phyloP scores from a whole-genome alignment of 2,797 vertebrate genomes.

The Notolepis coatsorum region DNA sequence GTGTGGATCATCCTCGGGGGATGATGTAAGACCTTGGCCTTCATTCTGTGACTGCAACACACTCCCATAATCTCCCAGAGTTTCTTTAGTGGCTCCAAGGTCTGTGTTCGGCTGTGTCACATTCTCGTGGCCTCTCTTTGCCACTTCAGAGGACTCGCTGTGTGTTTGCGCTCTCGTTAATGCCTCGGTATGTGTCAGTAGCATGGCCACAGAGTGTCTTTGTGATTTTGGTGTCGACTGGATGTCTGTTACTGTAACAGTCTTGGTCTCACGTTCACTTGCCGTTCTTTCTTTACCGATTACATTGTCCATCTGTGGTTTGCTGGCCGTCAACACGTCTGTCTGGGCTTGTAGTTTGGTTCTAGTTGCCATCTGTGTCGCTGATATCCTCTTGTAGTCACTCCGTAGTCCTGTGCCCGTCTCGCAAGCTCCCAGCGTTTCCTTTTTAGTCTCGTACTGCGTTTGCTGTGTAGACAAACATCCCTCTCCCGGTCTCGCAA shows the following conservation, averaged over 20 bases:
- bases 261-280: conserved; percentile 23
- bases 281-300: conserved; percentile 5
- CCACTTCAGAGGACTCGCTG: background rate
- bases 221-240: conserved; percentile 22
- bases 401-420: conserved; percentile 1
- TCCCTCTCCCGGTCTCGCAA: background rate
- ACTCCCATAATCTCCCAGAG: conserved; percentile 35
- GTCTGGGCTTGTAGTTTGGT: conserved; percentile 15
- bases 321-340: conserved; percentile 20
- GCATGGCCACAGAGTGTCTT: background rate
- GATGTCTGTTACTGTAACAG: background rate
- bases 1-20: background rate
- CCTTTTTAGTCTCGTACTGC: background rate
- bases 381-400: background rate
- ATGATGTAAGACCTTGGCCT: background rate
- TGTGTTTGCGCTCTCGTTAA: background rate
- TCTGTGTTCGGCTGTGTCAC: background rate
- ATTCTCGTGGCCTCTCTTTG: conserved; percentile 21
- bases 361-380: background rate
- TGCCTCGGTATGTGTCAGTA: background rate
- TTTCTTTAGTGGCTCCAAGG: conserved; percentile 2
- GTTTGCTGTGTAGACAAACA: conserved; percentile 1
- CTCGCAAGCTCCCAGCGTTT: background rate
- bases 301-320: conserved; percentile 3
- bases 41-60: background rate